Conservation (phyloP, 2,888 invertebrate genomes). For the Luffia ferchaultella region DNA sequence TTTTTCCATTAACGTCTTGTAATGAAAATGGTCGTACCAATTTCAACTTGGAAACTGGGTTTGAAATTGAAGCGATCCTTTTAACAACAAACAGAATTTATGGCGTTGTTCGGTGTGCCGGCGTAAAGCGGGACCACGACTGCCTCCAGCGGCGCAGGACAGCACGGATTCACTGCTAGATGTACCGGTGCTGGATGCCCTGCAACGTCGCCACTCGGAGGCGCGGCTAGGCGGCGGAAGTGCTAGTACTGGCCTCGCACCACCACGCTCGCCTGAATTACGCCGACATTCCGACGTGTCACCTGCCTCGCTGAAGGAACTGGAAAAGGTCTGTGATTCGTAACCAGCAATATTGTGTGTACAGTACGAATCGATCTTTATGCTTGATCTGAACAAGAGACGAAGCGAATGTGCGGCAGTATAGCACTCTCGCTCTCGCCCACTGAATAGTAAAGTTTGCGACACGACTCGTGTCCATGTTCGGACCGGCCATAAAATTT, state of each 20-base stretch:
- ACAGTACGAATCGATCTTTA: no score
- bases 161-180: slow-evolving; percentile 86
- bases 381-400: no score
- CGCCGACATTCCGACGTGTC: slow-evolving; percentile 87
- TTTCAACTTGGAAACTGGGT: no score
- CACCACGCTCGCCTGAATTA: slow-evolving; percentile 83
- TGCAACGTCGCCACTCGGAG: slow-evolving; percentile 85
- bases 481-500: no score
- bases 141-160: slow-evolving; percentile 78
- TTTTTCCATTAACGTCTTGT: no score
- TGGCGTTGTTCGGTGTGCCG: slow-evolving; percentile 93
- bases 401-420: no score
- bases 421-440: no score
- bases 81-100: slow-evolving; percentile 66
- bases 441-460: no score
- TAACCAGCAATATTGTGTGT: not conserved
- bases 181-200: slow-evolving; percentile 79
- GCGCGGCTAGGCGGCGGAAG: slow-evolving; percentile 60
- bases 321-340: slow-evolving; percentile 74
- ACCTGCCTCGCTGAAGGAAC: slow-evolving; percentile 84
- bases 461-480: no score
- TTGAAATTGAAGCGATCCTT: no score
- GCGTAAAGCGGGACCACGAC: slow-evolving; percentile 79
- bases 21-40: no score
- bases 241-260: slow-evolving; percentile 73